These are phyloP conservation scores for Diadophis punctatus DNA, from an alignment of 2,113 vertebrate species.

Conservation along the genomic window DNA sequence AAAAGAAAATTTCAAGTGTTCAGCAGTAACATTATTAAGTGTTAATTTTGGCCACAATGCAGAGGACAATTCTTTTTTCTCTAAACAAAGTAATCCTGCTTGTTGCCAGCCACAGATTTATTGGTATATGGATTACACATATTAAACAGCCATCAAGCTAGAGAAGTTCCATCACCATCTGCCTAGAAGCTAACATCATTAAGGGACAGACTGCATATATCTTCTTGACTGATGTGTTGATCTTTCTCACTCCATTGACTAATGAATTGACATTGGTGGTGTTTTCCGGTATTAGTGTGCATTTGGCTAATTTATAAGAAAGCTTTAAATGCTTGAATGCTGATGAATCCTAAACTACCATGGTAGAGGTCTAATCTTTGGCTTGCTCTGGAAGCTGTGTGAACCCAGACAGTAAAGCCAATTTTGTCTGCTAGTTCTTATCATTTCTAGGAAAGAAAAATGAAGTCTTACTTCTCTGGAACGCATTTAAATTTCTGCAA, in stretches of 20 bases:
- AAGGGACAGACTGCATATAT: conserved; percentile 58
- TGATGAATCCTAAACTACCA: conserved; percentile 29
- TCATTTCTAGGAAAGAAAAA: background rate
- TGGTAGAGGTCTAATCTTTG: conserved; percentile 31
- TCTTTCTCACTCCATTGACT: conserved; percentile 55
- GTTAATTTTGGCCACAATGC: conserved; percentile 29
- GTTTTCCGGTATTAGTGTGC: conserved; percentile 28
- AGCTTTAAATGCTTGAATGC: conserved; percentile 9
- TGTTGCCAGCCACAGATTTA: conserved; percentile 57
- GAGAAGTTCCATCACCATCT: conserved; percentile 51
- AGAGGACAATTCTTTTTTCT: conserved; percentile 19
- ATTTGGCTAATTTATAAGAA: conserved; percentile 47
- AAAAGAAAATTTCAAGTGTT: background rate
- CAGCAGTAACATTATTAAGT: conserved; percentile 23
- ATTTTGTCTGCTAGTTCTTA: background rate
- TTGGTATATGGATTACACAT: conserved; percentile 52
- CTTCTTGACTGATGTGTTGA: conserved; percentile 48
- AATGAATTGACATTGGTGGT: conserved; percentile 50
- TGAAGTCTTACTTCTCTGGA: background rate
- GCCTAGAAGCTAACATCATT: conserved; percentile 58
- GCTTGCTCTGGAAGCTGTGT: background rate
- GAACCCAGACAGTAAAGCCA: background rate
- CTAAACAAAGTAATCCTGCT: conserved; percentile 26
- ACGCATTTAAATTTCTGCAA: background rate
- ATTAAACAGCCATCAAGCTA: conserved; percentile 55